Evolutionary conservation across 2,797 vertebrate species (phyloP), one percentile per base, ranked within the genome.

Genomic region (Phyllotis vaccarum): DNA sequence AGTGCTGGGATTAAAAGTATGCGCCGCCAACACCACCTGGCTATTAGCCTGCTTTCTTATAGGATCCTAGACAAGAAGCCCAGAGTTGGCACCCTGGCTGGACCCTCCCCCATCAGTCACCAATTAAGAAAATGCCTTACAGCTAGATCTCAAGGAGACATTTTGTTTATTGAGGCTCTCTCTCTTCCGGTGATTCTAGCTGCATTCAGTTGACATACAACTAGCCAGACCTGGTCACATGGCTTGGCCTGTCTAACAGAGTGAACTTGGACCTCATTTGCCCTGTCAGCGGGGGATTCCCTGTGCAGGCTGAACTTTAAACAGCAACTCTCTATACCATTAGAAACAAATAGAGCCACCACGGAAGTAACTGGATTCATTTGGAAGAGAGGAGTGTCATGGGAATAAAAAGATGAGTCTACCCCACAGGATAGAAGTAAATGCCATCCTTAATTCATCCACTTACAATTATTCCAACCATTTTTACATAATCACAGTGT

Each of bases 401-500:
- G 34, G 8, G 74, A 93, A 79, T 83, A 90, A 17, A 78, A 49
- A 91, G 62, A 64, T 76, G 60, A 19, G 6, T 79, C 93, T 60
- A 89, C 86, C 70, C 22, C 46, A 79, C 89, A 86, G 46, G 21
- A 34, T 60, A 90, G 87, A 86, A 81, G 52, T 46, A 54, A 76
- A 93, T 92, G 34, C 11, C 29, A 46, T 89, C 27, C 76, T 27
- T 79, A 86, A 29, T 81, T 56, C 46, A 79, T 52, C 72, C 0
- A 74, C 89, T 86, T 94, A 94, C 94, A 96, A 95, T 89, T 85
- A 91, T 81, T 94, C 43, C 64, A 64, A 91, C 89, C 89, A 58
- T 82, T 86, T 86, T 96, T 96, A 95, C 66, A 89, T 96, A 95
- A 97, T 81, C 93, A 46, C 54, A 9, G 58, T 95, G 94, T 96